Evolutionary conservation across 2,797 vertebrate genomes (phyloP), one percentile per base, ranked within the genome.

Genomic region (Sebastolobus altivelis): DNA sequence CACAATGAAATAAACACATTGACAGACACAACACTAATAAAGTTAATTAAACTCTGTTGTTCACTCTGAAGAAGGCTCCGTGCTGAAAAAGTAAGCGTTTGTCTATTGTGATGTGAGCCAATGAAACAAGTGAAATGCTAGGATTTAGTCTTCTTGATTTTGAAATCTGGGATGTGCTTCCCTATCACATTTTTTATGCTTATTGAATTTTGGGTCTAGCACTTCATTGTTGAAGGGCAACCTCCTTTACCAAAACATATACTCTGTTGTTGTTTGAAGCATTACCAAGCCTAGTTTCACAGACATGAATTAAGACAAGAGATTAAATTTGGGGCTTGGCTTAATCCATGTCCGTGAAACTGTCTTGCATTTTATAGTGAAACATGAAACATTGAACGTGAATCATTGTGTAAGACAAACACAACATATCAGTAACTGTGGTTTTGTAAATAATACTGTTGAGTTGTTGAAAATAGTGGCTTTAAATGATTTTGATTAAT

Each of bases 391-490:
- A 58, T 10, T 70, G 14, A 60, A 62, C 20, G 9, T 61, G 2
- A 75, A 58, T 65, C 14, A 35, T 25, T 49, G 14, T 73, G 40
- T 66, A 52, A 77, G 37, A 65, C 29, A 65, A 61, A 74, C 58
- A 14, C 25, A 70, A 62, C 40, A 37, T 54, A 56, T 71, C 18
- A 66, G 8, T 55, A 7, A 20, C 16, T 52, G 59, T 56, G 12
- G 31, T 56, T 54, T 38, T 65, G 35, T 56, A 72, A 80, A 9
- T 20, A 33, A 35, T 72, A 46, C 13, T 56, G 75, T 54, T 8
- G 18, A 74, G 37, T 56, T 37, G 33, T 22, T 81, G 54, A 75
- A 70, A 88, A 77, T 87, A 91, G 89, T 92, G 89, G 89, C 88
- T 89, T 92, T 78, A 62, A 66, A 52, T 60, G 2, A 68, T 59